Evolutionary conservation across 2,113 vertebrate species (phyloP).

Genomic region (Nyctibius bracteatus): DNA sequence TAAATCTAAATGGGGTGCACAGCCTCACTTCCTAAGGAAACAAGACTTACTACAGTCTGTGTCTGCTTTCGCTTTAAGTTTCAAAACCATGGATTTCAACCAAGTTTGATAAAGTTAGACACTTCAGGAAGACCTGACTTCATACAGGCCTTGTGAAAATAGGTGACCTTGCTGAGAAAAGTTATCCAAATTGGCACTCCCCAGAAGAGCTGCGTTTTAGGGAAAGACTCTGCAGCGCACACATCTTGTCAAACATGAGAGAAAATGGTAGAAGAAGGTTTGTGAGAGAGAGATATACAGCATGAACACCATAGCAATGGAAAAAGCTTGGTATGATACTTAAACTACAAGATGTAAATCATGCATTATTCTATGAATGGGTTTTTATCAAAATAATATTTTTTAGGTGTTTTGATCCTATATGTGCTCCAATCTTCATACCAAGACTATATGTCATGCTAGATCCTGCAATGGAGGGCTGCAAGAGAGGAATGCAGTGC

Average conservation of each 20-base stretch:
- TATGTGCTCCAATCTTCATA: not conserved
- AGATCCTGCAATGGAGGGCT: not conserved
- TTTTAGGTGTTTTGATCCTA: not conserved
- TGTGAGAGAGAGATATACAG: not conserved
- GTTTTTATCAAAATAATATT: not conserved
- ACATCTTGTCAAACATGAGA: not conserved
- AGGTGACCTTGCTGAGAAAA: not conserved
- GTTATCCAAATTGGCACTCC: no score
- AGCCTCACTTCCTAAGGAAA: not conserved
- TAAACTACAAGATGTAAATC: not conserved
- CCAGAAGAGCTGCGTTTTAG: not conserved
- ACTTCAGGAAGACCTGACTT: not conserved
- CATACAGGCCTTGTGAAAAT: not conserved
- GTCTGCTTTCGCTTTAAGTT: not conserved
- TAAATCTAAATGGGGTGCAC: not conserved
- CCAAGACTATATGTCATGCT: not conserved
- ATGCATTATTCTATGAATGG: not conserved
- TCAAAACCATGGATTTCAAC: not conserved
- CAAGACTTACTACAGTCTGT: not conserved
- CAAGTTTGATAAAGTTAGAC: not conserved
- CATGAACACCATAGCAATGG: not conserved
- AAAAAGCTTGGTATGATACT: not conserved
- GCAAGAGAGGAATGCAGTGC: not conserved
- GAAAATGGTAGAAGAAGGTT: not conserved
- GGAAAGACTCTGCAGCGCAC: not conserved